Base-by-base conservation (phyloP, 2,888 invertebrate species). In the Ferdinandea cuprea region DNA sequence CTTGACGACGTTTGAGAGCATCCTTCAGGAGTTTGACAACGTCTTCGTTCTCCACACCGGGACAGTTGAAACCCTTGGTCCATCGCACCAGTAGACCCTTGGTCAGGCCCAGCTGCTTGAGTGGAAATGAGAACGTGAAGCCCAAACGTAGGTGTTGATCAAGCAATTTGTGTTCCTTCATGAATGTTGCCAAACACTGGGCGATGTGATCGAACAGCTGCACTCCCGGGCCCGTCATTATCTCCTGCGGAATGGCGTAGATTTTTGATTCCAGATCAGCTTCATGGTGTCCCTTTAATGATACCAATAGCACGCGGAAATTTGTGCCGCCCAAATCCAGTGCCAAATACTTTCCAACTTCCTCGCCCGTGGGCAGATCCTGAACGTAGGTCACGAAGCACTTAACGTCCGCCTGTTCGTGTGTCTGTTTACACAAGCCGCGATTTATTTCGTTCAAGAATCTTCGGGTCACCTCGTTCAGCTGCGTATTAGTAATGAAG, bases 241-340 rank as follows among this genome's bases (percentile, higher is more conserved):
- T 94, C 87, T 95, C 94, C 88, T 96, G 95, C 46, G 99, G 97
- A 88, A 99, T 96, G 30, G 97, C 97, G 91, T 96, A 99, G 88
- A 98, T 98, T 92, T 98, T 98, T 80, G 98, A 97, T 89, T 96
- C 95, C 96, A 99, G 98, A 87, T 95, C 95, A 87, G 97, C 97
- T 87, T 96, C 95, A 86, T 95, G 94, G 78, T 94, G 95, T 46
- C 95, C 95, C 56, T 90, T 89, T 86, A 99, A 92, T 86, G 96
- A 95, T 88, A 99, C 97, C 58, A 98, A 93, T 83, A 99, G 92
- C 6, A 99, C 98, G 85, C 99, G 94, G 92, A 99, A 99, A 91
- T 99, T 99, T 25, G 99, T 99, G 37, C 99, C 99, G 63, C 99
- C 99, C 89, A 99, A 93, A 92, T 99, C 99, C 88, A 99, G 92